Evolutionary conservation across 1,140 invertebrate species (phyloP).

Genomic region (Drosophila rufa): DNA sequence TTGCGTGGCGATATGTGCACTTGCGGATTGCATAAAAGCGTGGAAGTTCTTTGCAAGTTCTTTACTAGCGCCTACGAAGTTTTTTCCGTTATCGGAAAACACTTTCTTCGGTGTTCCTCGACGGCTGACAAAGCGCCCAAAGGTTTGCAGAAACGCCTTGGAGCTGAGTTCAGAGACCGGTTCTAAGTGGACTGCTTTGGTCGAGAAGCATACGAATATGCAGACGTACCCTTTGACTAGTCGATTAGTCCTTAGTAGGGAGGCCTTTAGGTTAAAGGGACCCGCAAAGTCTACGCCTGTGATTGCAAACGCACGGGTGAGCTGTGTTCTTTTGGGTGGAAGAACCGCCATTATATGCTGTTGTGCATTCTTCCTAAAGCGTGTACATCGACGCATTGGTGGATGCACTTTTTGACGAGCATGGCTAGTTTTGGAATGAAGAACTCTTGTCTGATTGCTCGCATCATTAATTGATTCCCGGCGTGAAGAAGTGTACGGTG

Average conservation of each 20-base stretch:
- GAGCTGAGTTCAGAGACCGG: neutral
- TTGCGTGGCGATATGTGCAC: too few relatives aligned
- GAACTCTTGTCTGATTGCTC: too few relatives aligned
- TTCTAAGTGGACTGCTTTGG: too few relatives aligned
- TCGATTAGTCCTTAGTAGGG: neutral
- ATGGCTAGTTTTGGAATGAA: too few relatives aligned
- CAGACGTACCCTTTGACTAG: neutral
- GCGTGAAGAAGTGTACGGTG: too few relatives aligned
- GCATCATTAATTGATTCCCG: too few relatives aligned
- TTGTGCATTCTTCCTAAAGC: neutral
- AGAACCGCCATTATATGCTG: neutral
- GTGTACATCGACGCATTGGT: too few relatives aligned
- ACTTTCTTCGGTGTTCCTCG: conserved; percentile 1
- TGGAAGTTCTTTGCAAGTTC: too few relatives aligned
- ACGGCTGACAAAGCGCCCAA: neutral
- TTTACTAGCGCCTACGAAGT: too few relatives aligned
- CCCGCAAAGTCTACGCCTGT: neutral
- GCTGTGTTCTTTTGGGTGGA: neutral
- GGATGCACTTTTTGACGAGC: too few relatives aligned
- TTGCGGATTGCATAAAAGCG: too few relatives aligned
- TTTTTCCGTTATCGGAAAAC: too few relatives aligned
- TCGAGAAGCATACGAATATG: neutral
- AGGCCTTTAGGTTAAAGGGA: neutral
- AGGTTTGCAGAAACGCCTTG: conserved; percentile 1
- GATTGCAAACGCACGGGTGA: neutral